These are phyloP conservation scores for Dasyurus viverrinus DNA, from an alignment of 2,113 vertebrate genomes.

Conservation along the genomic window DNA sequence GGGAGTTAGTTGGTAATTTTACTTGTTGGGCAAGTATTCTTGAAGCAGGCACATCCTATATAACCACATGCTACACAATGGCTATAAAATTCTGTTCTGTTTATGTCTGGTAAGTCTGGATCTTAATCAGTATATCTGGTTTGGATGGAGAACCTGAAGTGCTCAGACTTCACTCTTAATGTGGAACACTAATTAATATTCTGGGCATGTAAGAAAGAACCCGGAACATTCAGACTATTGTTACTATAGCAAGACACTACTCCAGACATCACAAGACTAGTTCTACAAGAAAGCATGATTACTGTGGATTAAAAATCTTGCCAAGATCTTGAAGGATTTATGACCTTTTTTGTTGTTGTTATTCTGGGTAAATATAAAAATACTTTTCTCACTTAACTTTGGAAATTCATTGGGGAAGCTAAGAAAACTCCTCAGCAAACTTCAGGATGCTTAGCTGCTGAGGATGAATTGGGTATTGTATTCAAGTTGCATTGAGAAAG, in stretches of 20 bases:
- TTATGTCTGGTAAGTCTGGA: conserved; percentile 69
- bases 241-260: conserved; percentile 70
- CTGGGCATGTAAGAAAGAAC: conserved; percentile 72
- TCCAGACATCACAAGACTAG: conserved; percentile 79
- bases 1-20: not conserved
- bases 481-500: conserved; percentile 38
- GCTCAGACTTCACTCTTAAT: conserved; percentile 75
- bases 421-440: conserved; percentile 67
- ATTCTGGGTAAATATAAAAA: conserved; percentile 76
- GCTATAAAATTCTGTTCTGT: conserved; percentile 60
- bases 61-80: conserved; percentile 53
- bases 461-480: conserved; percentile 24
- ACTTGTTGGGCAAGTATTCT: conserved; percentile 10
- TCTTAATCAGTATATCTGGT: conserved; percentile 71
- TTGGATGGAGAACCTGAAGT: conserved; percentile 71
- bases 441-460: conserved; percentile 58
- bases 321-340: conserved; percentile 82
- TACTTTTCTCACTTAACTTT: conserved; percentile 66
- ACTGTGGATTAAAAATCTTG: conserved; percentile 74
- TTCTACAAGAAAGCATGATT: conserved; percentile 77
- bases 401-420: conserved; percentile 67
- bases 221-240: conserved; percentile 43
- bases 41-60: conserved; percentile 48
- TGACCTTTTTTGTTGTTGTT: conserved; percentile 57
- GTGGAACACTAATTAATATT: conserved; percentile 78